phyloP scores from a whole-genome alignment of 2,888 invertebrate genomes.

The Monoplex corrugatus region DNA sequence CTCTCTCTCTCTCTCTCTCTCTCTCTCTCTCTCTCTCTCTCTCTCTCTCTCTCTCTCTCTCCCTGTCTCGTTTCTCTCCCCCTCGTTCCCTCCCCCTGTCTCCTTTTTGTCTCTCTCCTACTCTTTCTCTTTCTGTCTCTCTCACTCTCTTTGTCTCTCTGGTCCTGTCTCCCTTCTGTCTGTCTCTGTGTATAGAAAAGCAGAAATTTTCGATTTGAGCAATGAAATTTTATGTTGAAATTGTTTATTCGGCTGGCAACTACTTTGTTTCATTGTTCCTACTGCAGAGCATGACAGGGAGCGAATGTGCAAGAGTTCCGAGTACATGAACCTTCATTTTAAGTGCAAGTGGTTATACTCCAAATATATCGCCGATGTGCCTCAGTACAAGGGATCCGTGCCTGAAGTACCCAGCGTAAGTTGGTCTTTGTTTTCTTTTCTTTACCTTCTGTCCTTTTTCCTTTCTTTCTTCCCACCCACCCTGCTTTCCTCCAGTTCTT shows the following conservation, averaged over 20 bases:
- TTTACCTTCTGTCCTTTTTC: neutral
- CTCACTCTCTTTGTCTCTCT: too few relatives aligned
- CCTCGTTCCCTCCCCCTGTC: neutral
- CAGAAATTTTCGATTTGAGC: neutral
- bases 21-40: too few relatives aligned
- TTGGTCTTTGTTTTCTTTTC: slow-evolving; percentile 50
- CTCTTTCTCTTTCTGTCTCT: neutral
- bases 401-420: slow-evolving; percentile 98
- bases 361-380: slow-evolving; percentile 98
- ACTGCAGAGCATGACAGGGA: slow-evolving; percentile 93
- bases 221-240: neutral
- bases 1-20: neutral
- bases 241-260: neutral
- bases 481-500: too few relatives aligned
- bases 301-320: slow-evolving; percentile 97
- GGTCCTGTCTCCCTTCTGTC: neutral
- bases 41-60: too few relatives aligned
- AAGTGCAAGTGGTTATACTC: slow-evolving; percentile 99
- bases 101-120: neutral
- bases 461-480: neutral
- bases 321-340: slow-evolving; percentile 99
- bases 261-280: neutral
- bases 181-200: neutral
- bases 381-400: slow-evolving; percentile 97
- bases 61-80: too few relatives aligned